phyloP scores from a whole-genome alignment of 2,797 vertebrate species.

The Erethizon dorsatum region DNA sequence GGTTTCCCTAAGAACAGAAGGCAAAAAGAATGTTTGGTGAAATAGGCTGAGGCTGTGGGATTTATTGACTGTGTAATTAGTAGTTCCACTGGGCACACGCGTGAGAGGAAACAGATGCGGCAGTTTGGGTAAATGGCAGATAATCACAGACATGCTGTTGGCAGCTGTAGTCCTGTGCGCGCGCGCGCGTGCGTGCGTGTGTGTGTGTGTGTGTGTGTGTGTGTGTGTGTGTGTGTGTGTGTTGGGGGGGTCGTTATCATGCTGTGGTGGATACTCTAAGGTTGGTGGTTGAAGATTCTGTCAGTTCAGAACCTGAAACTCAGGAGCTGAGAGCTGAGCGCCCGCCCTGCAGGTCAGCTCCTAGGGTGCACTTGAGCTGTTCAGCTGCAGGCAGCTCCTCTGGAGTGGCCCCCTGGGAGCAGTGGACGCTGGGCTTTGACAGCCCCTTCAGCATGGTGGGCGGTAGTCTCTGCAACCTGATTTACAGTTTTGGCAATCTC shows the following conservation, averaged over 20 bases:
- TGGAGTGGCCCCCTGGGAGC: no score
- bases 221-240: no score
- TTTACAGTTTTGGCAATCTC: neutral
- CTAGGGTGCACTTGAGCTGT: fast-evolving
- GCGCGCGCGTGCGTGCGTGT: no score
- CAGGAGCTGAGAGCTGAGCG: neutral
- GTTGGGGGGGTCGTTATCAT: no score
- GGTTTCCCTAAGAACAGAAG: neutral
- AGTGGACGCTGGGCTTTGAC: neutral
- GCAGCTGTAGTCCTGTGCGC: neutral
- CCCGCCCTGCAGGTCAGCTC: neutral
- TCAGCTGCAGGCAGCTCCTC: fast-evolving
- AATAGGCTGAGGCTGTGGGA: neutral
- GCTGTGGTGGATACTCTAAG: neutral
- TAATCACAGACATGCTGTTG: neutral
- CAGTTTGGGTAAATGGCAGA: neutral
- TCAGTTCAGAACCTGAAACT: neutral
- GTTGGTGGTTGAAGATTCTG: neutral
- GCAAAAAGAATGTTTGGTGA: neutral
- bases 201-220: no score
- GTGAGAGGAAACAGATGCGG: neutral
- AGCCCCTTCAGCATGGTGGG: neutral
- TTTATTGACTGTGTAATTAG: neutral
- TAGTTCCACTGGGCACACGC: neutral
- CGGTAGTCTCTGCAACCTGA: neutral